Evolutionary conservation across 1,140 invertebrate species (phyloP), one percentile per base, ranked within the genome.

Genomic region (Bicyclus anynana): DNA sequence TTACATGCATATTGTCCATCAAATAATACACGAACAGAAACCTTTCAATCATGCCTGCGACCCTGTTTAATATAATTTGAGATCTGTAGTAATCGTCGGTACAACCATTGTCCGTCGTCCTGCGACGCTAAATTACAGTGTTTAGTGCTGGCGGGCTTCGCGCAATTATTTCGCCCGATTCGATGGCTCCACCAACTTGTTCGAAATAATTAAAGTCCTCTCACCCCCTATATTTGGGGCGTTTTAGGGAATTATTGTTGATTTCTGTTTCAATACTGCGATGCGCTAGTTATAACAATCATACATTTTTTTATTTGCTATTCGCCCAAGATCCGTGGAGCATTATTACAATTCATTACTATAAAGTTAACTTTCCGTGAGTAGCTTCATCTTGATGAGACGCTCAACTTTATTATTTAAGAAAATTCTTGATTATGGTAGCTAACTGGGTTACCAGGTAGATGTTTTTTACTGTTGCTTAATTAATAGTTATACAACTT

Each of bases 91-190:
- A 46, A 51, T 46, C 17, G 48, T 17, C 51, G 52, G 49, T 59
- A 59, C 56, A 51, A 18, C 44, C 26, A 59, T 59, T 59, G 57
- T 59, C 51, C 50, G 44, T 48, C 38, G 53, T 54, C 29, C 37
- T 27, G 56, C 35, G 49, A 18, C 58, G 33, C 26, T 60, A 60
- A 65, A 65, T 65, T 53, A 55, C 49, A 42, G 47, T 65, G 58
- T 60, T 65, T 65, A 57, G 53, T 65, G 35, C 35, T 17, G 13
- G 16, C 12, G 29, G 10, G 38, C 48, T 55, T 52, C n/a, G 49
- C 48, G 37, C 50, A 42, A 65, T 56, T 60, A 51, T 56, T 61
- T 50, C 50, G 18, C 29, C 55, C 29, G 29, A 33, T 33, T 33
- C 29, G 29, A 33, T 33, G 29, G 29, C 29, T 33, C n/a, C 29